Conservation (phyloP, 2,888 invertebrate genomes). For the Macroteleia sp. region DNA sequence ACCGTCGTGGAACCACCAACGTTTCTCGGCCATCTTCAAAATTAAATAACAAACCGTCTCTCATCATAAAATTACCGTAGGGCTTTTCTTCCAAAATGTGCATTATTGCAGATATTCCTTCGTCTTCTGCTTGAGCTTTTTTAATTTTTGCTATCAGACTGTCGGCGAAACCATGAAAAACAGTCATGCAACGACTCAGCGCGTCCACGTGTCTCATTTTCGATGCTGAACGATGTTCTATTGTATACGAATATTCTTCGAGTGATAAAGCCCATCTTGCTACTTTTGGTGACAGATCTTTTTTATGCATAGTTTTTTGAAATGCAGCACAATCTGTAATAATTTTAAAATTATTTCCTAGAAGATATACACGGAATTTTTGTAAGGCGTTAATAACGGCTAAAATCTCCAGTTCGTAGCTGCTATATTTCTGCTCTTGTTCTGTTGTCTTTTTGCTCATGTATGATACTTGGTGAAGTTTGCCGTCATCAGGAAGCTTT, state of each 20-base stretch:
- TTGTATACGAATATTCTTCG: conserved; percentile 28
- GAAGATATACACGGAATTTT: conserved; percentile 49
- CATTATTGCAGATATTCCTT: conserved; percentile 16
- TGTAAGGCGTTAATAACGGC: conserved; percentile 63
- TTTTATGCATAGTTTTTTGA: conserved; percentile 41
- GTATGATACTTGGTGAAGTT: conserved; percentile 44
- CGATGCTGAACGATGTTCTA: conserved; percentile 28
- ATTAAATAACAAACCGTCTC: conserved; percentile 26
- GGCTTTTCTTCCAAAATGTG: conserved; percentile 13
- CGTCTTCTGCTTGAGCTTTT: conserved; percentile 35
- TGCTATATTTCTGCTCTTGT: conserved; percentile 61
- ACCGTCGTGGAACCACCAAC: conserved; percentile 27
- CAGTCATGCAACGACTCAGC: conserved; percentile 14
- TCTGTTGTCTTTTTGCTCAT: conserved; percentile 59
- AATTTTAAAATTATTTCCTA: conserved; percentile 49
- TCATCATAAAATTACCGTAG: conserved; percentile 21
- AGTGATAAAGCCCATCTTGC: conserved; percentile 45
- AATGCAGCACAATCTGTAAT: conserved; percentile 49
- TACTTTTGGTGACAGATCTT: conserved; percentile 21
- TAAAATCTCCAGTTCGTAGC: conserved; percentile 55
- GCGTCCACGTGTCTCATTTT: conserved; percentile 55
- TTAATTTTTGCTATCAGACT: conserved; percentile 4
- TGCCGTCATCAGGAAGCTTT: conserved; percentile 26
- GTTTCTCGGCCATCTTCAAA: conserved; percentile 19
- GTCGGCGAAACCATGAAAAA: not conserved